These are phyloP conservation scores for Mesoclemmys tuberculata DNA, from an alignment of 2,113 vertebrate genomes.

Conservation along the genomic window DNA sequence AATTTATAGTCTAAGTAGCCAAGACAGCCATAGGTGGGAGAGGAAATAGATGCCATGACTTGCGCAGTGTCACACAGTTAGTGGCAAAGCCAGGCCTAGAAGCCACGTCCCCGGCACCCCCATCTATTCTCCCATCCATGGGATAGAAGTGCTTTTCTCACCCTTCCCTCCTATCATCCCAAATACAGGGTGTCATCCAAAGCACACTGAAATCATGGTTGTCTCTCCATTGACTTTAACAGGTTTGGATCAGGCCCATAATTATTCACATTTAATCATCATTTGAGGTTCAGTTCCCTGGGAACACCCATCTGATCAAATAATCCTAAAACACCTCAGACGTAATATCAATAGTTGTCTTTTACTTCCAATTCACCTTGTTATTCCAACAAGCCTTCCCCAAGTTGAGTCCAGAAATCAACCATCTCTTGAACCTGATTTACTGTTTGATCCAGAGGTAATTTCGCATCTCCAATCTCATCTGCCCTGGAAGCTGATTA, in stretches of 20 bases:
- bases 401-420: slow-evolving; percentile 46
- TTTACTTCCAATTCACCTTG: slow-evolving; percentile 42
- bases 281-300: background rate
- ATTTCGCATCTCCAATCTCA: too few species aligned
- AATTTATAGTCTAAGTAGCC: rapidly evolving
- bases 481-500: slow-evolving; percentile 71
- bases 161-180: background rate
- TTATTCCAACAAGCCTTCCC: slow-evolving; percentile 40
- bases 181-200: background rate
- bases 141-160: background rate
- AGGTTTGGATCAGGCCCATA: background rate
- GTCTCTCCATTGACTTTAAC: background rate
- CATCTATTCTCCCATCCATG: slow-evolving; percentile 53
- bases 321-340: slow-evolving; percentile 35
- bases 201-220: background rate
- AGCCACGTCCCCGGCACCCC: slow-evolving; percentile 54
- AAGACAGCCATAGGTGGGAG: background rate
- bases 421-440: slow-evolving; percentile 53
- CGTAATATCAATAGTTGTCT: slow-evolving; percentile 8
- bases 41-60: background rate
- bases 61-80: background rate
- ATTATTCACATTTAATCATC: slow-evolving; percentile 19
- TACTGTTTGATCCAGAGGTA: too few species aligned
- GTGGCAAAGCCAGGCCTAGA: background rate
- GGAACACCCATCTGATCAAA: slow-evolving; percentile 15